Evolutionary conservation across 1,140 invertebrate species (phyloP).

Genomic region (Ladona fulva): DNA sequence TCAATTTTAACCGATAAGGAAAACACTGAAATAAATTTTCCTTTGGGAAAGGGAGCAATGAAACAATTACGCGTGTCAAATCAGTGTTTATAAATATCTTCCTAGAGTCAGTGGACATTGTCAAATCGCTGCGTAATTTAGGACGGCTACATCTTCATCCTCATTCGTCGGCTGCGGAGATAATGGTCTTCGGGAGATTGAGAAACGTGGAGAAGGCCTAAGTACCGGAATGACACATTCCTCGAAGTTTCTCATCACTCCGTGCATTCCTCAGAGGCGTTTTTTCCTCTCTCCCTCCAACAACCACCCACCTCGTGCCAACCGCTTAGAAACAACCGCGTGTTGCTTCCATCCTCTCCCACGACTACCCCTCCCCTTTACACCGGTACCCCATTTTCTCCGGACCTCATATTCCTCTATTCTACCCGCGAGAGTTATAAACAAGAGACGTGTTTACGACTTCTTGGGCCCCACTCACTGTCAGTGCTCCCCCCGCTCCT

Average conservation of each 20-base stretch:
- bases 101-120: too few species aligned
- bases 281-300: background rate
- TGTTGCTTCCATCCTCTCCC: background rate
- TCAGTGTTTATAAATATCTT: too few species aligned
- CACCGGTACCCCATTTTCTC: background rate
- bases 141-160: background rate
- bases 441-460: background rate
- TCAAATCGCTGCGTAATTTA: too few species aligned
- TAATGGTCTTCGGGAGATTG: background rate
- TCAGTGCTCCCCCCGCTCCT: background rate
- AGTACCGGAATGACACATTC: conserved; percentile 4
- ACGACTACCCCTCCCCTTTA: background rate
- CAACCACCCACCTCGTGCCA: background rate
- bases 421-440: background rate
- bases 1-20: too few species aligned
- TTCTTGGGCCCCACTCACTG: background rate
- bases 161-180: background rate
- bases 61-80: too few species aligned
- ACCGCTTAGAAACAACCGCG: conserved; percentile 2
- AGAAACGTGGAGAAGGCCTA: background rate
- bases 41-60: too few species aligned
- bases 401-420: background rate
- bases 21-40: too few species aligned
- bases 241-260: background rate
- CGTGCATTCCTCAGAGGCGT: background rate